Base-by-base conservation (phyloP, 2,113 vertebrate species). In the Nothocercus julius region DNA sequence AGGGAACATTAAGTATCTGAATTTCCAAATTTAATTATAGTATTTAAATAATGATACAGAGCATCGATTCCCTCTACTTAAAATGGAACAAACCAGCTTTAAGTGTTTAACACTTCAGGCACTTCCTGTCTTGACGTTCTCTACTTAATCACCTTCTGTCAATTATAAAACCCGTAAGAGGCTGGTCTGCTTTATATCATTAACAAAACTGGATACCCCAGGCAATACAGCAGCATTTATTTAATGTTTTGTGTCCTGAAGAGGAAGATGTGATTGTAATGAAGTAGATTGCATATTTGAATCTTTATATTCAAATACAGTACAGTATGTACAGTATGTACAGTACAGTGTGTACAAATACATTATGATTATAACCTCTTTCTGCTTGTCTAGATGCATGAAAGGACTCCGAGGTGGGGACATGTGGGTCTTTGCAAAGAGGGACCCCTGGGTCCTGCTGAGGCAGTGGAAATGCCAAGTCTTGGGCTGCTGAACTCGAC, bases 41-140 rank as follows among this genome's bases (percentile, higher is more conserved):
- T 59, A 63, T 95, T 97, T 96, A 95, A 96, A 94, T 96, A 96
- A 96, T 92, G 95, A 89, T 94, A 86, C 74, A 82, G 67, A 63
- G 83, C 93, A 95, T 96, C 34, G 93, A 96, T 96, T 95, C 77
- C 74, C 84, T 93, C 95, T 94, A 85, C 90, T 89, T 63, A 89
- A 92, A 94, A 77, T 63, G 67, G 81, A 78, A 94, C 85, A 93
- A 94, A 93, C 58, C 85, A 92, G 74, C 81, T 93, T 90, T 84
- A 93, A 94, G 95, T 92, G 90, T 95, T 89, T 93, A 96, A 95
- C 86, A 95, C 93, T 86, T 76, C 49, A 63, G 86, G 93, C 92
- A 54, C 53, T 82, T 94, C 95, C 92, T 89, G 44, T 90, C 95
- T 95, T 54, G 15, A 64, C 3, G 5, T 67, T 93, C 92, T 56